Percentiles rank a stretch among this genome's conserved stretches.
phyloP scores from a whole-genome alignment of 1,140 invertebrate species.

The Scylla paramamosain region DNA sequence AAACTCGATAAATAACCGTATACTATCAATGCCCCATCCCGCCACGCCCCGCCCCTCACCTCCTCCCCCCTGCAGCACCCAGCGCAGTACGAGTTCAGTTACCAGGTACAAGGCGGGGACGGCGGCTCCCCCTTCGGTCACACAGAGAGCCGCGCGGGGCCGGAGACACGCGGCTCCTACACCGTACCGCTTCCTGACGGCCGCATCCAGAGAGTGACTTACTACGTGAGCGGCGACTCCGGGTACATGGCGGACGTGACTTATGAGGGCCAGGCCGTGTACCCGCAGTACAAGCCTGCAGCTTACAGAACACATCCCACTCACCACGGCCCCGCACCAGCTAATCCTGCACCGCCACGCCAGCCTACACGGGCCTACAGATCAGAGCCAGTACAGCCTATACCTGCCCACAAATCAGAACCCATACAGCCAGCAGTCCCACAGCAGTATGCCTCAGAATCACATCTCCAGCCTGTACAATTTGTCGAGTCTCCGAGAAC shows the following conservation, averaged over 20 bases:
- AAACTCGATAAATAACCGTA: too few species aligned
- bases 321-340: neutral
- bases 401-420: neutral
- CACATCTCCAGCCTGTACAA: neutral
- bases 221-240: constrained; percentile 78
- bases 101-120: constrained; percentile 57
- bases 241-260: constrained; percentile 78
- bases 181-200: constrained; percentile 79
- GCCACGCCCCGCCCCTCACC: neutral
- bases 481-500: neutral
- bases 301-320: neutral
- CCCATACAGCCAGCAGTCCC: neutral
- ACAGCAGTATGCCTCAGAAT: neutral
- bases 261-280: constrained; percentile 77
- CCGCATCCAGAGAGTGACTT: constrained; percentile 77
- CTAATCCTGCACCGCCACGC: neutral
- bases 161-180: constrained; percentile 80
- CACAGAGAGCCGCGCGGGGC: constrained; percentile 75
- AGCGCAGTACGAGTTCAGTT: constrained; percentile 63
- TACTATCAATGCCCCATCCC: too few species aligned
- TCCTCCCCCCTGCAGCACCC: neutral
- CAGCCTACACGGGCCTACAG: neutral
- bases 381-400: neutral
- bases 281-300: neutral
- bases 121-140: constrained; percentile 76